phyloP scores from a whole-genome alignment of 2,113 vertebrate genomes.

The Lepisosteus oculatus region DNA sequence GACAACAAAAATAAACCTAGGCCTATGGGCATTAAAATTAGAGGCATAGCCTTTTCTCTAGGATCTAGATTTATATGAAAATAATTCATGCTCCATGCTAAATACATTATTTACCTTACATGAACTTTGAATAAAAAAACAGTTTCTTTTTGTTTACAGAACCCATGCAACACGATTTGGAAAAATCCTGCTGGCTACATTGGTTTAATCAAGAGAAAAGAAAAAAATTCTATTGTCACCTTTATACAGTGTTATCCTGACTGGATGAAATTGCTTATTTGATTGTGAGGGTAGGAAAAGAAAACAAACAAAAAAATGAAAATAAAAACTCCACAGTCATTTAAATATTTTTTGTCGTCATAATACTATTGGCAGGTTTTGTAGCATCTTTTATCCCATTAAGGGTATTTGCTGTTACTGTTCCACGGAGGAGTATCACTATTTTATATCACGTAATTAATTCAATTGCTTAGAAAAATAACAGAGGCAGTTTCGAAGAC shows the following conservation, averaged over 20 bases:
- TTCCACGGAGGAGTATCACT: conserved; percentile 54
- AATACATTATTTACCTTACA: conserved; percentile 99
- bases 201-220: conserved; percentile 80
- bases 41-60: conserved; percentile 79
- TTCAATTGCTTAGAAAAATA: conserved; percentile 60
- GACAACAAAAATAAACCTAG: conserved; percentile 57
- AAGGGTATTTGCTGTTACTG: conserved; percentile 45
- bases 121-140: conserved; percentile 93
- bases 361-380: conserved; percentile 73
- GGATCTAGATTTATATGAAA: conserved; percentile 98
- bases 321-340: conserved; percentile 34
- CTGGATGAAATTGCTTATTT: conserved; percentile 76
- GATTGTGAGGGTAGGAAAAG: conserved; percentile 66
- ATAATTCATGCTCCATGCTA: conserved; percentile 99
- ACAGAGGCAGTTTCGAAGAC: conserved; percentile 70
- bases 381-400: conserved; percentile 61
- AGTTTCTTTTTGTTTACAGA: conserved; percentile 82
- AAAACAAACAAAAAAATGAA: conserved; percentile 14
- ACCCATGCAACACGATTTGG: conserved; percentile 91
- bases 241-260: conserved; percentile 82
- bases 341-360: conserved; percentile 35
- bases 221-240: conserved; percentile 65
- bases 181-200: conserved; percentile 89
- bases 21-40: conserved; percentile 85
- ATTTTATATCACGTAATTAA: conserved; percentile 24